A percentile compares a stretch with the other conserved stretches of the same genome.
Evolutionary conservation across 2,888 invertebrate genomes (phyloP).

Genomic region (Brachyptera risi): DNA sequence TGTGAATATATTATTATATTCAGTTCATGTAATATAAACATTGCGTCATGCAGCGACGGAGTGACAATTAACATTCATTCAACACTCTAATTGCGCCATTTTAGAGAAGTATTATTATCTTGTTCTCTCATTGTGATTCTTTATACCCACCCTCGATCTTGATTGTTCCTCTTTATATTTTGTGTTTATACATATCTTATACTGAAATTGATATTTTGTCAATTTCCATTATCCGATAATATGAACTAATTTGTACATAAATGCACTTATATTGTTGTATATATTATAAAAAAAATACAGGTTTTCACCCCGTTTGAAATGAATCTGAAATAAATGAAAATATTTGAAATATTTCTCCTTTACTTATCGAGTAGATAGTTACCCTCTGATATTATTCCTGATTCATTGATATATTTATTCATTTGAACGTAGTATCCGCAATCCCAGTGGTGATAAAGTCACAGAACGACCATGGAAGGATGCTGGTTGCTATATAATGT

Average conservation of each 20-base stretch:
- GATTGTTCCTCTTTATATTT: conserved; percentile 12
- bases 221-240: background rate
- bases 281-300: conserved; percentile 29
- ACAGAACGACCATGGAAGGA: too few relatives aligned
- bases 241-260: conserved; percentile 29
- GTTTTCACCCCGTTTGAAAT: conserved; percentile 33
- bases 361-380: too few relatives aligned
- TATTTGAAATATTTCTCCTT: conserved; percentile 30
- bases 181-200: conserved; percentile 15
- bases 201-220: background rate
- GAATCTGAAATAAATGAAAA: conserved; percentile 32
- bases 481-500: too few relatives aligned
- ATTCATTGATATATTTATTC: too few relatives aligned
- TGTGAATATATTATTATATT: conserved; percentile 16
- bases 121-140: background rate
- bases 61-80: too few relatives aligned
- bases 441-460: too few relatives aligned
- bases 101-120: background rate
- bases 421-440: too few relatives aligned
- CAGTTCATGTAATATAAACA: too few relatives aligned
- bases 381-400: too few relatives aligned
- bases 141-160: background rate
- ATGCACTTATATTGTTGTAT: conserved; percentile 32
- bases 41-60: too few relatives aligned
- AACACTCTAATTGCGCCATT: too few relatives aligned